Evolutionary conservation across 1,140 invertebrate genomes (phyloP).

Genomic region (Drosophila pseudoananassae): DNA sequence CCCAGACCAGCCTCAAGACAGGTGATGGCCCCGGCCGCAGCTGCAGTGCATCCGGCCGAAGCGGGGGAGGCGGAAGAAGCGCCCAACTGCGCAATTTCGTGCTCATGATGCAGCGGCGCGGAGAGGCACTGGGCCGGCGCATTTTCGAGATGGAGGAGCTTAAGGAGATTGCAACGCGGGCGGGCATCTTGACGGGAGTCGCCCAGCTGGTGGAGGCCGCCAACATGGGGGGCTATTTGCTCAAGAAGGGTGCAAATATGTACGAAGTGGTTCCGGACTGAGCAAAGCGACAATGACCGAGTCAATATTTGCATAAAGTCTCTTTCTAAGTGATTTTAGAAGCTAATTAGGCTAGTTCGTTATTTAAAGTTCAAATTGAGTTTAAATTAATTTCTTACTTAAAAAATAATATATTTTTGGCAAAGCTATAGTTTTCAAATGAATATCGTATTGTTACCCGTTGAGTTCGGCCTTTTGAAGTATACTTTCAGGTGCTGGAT

Average conservation of each 20-base stretch:
- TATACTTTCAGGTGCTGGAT: constrained; percentile 15
- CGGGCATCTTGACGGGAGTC: constrained; percentile 87
- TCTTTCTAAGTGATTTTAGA: constrained; percentile 12
- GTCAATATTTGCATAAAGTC: constrained; percentile 46
- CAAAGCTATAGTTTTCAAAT: neutral
- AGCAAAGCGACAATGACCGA: constrained; percentile 24
- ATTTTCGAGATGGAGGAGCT: constrained; percentile 90
- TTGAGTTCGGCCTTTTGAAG: neutral
- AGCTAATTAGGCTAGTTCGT: neutral
- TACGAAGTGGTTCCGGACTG: constrained; percentile 86
- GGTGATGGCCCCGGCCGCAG: constrained; percentile 81
- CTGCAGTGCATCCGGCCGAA: constrained; percentile 4
- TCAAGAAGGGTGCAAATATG: constrained; percentile 92
- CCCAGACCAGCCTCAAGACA: constrained; percentile 87
- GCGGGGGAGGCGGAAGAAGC: constrained; percentile 89
- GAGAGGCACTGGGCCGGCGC: constrained; percentile 87
- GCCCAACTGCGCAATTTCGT: constrained; percentile 91
- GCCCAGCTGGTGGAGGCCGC: constrained; percentile 89
- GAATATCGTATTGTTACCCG: neutral
- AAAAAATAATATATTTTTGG: no score
- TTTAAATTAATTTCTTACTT: neutral
- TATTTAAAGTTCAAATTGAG: neutral
- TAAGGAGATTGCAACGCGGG: constrained; percentile 88
- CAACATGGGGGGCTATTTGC: constrained; percentile 93
- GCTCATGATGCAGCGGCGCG: constrained; percentile 87